Evolutionary conservation across 64 coral and sea anemone species (phyloP).

Genomic region (Orbicella faveolata): DNA sequence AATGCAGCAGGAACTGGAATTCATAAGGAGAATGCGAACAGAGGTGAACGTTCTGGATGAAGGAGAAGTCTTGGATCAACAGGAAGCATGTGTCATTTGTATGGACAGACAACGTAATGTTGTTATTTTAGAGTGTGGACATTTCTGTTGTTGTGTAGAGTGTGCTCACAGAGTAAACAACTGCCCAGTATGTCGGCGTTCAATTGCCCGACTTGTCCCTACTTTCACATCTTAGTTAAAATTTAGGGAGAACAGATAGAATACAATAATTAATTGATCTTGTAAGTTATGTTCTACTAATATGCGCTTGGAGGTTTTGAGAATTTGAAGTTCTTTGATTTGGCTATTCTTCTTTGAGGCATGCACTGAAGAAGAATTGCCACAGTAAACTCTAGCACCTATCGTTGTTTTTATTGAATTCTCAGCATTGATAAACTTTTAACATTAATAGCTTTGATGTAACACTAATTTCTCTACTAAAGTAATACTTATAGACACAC

Average conservation of each 20-base stretch:
- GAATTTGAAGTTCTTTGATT: no score
- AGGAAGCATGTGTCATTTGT: constrained; percentile 86
- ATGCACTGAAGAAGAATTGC: no score
- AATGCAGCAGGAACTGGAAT: constrained; percentile 40
- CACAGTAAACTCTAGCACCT: no score
- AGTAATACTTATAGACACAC: no score
- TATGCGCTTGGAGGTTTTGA: no score
- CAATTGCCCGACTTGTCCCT: constrained; percentile 75
- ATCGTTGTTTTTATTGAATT: no score
- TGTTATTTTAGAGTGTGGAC: constrained; percentile 91
- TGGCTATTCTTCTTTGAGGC: no score
- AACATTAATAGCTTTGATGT: no score
- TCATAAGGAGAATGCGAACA: constrained; percentile 43
- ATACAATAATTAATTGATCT: neutral
- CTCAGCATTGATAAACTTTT: no score
- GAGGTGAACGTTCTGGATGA: neutral
- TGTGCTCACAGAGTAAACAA: constrained; percentile 66
- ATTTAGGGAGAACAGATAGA: neutral
- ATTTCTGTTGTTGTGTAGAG: constrained; percentile 78
- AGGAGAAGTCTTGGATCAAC: constrained; percentile 38
- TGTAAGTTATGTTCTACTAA: no score
- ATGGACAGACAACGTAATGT: constrained; percentile 86
- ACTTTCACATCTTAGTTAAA: constrained; percentile 71
- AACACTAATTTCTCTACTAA: no score
- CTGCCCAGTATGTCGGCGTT: constrained; percentile 85